These are phyloP conservation scores for Pachypanchax playfairii DNA, from an alignment of 2,113 vertebrate species.

Conservation along the genomic window DNA sequence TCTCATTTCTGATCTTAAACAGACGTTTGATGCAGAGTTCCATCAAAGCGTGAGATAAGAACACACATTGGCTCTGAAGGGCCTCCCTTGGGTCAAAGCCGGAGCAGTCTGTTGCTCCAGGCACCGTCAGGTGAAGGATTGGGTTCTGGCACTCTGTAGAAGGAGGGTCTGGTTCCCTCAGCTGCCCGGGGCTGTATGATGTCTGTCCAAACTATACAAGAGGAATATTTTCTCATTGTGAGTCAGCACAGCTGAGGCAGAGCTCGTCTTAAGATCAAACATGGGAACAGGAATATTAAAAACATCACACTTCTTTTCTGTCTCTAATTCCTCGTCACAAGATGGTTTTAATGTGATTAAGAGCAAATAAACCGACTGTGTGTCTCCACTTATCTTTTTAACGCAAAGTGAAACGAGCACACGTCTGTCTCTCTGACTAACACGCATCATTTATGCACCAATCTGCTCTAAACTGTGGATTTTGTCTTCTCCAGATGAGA, in stretches of 20 bases:
- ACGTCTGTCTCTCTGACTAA: too few relatives aligned
- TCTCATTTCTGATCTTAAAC: slow-evolving; percentile 25
- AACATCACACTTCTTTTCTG: slow-evolving; percentile 44
- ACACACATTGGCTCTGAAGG: slow-evolving; percentile 4
- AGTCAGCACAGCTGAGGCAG: slow-evolving; percentile 57
- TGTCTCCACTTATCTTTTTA: slow-evolving; percentile 25
- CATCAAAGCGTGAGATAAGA: slow-evolving; percentile 33
- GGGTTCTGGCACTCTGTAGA: slow-evolving; percentile 44
- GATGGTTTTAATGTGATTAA: slow-evolving; percentile 38
- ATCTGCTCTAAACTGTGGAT: slow-evolving; percentile 36
- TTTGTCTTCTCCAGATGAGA: slow-evolving; percentile 85
- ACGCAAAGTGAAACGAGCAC: not conserved
- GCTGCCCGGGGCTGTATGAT: slow-evolving; percentile 68
- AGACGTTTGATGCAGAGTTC: slow-evolving; percentile 23
- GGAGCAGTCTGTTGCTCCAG: slow-evolving; percentile 35
- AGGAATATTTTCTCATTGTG: slow-evolving; percentile 71
- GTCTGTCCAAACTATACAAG: slow-evolving; percentile 80
- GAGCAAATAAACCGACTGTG: slow-evolving; percentile 26
- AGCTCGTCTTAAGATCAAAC: slow-evolving; percentile 74
- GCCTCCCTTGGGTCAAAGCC: slow-evolving; percentile 14
- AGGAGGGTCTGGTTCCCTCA: slow-evolving; percentile 52
- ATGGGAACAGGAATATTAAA: slow-evolving; percentile 67
- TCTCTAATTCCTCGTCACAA: slow-evolving; percentile 21
- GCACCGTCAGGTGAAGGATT: slow-evolving; percentile 46
- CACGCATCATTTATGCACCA: not conserved